These are phyloP conservation scores for Intellagama lesueurii DNA, from an alignment of 2,797 vertebrate genomes.

Conservation along the genomic window DNA sequence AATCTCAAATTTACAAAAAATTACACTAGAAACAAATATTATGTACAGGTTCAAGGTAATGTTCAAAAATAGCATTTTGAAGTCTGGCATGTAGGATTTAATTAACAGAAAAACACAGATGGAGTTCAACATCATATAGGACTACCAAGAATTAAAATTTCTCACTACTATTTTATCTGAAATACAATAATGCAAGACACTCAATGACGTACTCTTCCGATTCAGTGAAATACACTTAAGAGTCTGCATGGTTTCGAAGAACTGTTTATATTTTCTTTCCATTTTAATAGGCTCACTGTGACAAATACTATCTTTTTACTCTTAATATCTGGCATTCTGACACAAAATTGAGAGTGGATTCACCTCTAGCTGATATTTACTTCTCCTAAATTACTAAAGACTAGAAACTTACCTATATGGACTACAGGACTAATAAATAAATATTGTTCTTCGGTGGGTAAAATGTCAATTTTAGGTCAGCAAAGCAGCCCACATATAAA, in stretches of 20 bases:
- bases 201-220: not conserved
- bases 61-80: not conserved
- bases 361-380: not conserved
- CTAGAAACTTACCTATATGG: not conserved
- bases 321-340: not conserved
- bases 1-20: not conserved
- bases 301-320: not conserved
- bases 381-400: not conserved
- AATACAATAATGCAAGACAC: not conserved
- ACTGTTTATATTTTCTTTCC: not conserved
- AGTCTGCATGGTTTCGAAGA: not conserved
- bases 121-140: not conserved
- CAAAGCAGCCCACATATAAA: conserved; percentile 17
- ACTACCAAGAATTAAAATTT: not conserved
- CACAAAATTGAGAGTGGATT: not conserved
- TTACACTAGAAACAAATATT: not conserved
- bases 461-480: conserved; percentile 15
- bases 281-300: not conserved
- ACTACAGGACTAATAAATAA: not conserved
- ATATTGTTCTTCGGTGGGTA: not conserved
- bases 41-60: no score
- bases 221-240: not conserved
- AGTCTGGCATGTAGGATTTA: not conserved
- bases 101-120: not conserved
- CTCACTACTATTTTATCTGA: not conserved